phyloP scores from a whole-genome alignment of 2,113 vertebrate species.

The Pycnonotus jocosus region DNA sequence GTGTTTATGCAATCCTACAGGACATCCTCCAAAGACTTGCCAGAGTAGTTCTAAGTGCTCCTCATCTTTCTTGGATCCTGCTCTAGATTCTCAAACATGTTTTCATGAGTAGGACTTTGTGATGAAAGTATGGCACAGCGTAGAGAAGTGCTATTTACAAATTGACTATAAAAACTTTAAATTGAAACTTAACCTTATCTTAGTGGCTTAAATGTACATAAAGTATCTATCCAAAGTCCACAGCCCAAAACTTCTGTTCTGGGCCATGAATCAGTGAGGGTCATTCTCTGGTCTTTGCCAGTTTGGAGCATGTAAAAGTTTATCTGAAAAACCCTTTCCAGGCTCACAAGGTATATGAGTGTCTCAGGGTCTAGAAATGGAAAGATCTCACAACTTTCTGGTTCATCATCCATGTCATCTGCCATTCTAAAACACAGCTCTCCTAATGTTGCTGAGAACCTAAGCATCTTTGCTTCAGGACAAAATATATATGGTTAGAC shows the following conservation, averaged over 20 bases:
- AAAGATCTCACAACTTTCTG: not conserved
- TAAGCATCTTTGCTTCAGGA: not conserved
- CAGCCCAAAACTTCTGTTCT: not conserved
- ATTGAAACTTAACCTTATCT: not conserved
- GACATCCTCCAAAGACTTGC: not conserved
- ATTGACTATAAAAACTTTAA: not conserved
- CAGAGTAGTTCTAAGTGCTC: not conserved
- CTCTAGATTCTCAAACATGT: not conserved
- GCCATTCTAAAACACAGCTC: not conserved
- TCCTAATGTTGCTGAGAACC: not conserved
- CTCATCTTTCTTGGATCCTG: not conserved
- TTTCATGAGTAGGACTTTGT: not conserved
- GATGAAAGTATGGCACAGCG: not conserved
- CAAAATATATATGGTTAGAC: not conserved
- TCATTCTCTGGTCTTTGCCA: not conserved
- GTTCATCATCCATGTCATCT: not conserved
- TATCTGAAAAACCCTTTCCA: not conserved
- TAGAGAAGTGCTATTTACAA: not conserved
- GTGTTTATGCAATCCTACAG: not conserved
- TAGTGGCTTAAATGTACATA: not conserved
- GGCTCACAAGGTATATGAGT: not conserved
- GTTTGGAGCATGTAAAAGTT: not conserved
- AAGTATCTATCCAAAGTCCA: not conserved
- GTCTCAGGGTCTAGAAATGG: not conserved
- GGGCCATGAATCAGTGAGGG: not conserved